Evolutionary conservation across 2,888 invertebrate species (phyloP).

Genomic region (Megastigmus dorsalis): DNA sequence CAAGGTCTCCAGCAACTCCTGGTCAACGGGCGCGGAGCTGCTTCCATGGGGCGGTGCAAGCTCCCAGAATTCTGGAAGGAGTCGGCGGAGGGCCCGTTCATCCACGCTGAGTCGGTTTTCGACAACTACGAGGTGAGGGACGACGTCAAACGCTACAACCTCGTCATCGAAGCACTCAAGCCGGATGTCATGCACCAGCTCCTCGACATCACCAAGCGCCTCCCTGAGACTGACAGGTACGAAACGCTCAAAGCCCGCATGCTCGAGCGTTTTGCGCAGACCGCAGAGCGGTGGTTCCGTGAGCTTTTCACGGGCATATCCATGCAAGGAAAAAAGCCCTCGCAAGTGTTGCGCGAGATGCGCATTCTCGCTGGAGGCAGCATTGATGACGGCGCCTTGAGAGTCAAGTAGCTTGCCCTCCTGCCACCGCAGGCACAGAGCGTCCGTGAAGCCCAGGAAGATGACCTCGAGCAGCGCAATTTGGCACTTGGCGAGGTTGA

Average conservation of each 20-base stretch:
- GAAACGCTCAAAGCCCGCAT: too few relatives aligned
- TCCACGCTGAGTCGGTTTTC: not conserved
- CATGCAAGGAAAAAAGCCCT: not conserved
- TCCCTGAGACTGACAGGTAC: not conserved
- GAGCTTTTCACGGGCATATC: too few relatives aligned
- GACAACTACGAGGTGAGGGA: not conserved
- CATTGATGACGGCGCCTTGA: not conserved
- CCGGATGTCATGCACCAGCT: too few relatives aligned
- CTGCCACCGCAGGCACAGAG: too few relatives aligned
- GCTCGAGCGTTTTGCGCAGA: too few relatives aligned
- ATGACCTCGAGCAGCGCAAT: constrained; percentile 59
- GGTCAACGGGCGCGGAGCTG: not conserved
- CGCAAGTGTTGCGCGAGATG: not conserved
- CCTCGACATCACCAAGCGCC: not conserved
- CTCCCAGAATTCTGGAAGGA: not conserved
- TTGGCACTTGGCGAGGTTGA: constrained; percentile 63
- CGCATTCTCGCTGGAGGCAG: not conserved
- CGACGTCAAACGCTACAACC: not conserved
- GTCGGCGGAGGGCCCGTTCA: not conserved
- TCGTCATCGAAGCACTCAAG: not conserved
- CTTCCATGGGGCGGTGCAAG: not conserved
- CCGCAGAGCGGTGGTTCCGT: too few relatives aligned
- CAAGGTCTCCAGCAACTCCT: too few relatives aligned
- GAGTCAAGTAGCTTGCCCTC: too few relatives aligned
- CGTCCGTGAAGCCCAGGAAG: constrained; percentile 61